Evolutionary conservation across 2,888 invertebrate genomes (phyloP).

Genomic region (Drosophila cracens): DNA sequence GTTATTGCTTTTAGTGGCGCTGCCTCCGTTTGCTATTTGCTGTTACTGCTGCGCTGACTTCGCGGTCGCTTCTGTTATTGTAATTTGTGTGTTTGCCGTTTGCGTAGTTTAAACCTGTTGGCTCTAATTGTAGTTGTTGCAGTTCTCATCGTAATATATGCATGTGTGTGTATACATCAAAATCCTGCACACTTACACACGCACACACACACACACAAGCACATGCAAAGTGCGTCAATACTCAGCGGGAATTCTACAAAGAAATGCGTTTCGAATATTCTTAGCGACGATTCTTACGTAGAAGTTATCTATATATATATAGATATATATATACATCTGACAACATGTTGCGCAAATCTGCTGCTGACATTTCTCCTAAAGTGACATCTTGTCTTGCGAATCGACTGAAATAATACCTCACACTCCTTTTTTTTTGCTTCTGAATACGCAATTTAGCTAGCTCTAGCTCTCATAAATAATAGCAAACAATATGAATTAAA

Average conservation of each 20-base stretch:
- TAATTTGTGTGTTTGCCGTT: slow-evolving; percentile 64
- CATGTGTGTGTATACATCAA: neutral
- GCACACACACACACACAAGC: neutral
- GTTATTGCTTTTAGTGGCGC: slow-evolving; percentile 51
- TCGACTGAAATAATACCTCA: neutral
- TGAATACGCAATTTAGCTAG: neutral
- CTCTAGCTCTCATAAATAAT: neutral
- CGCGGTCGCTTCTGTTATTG: slow-evolving; percentile 67
- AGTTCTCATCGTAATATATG: slow-evolving; percentile 1
- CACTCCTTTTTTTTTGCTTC: neutral
- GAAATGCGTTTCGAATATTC: neutral
- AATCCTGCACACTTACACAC: neutral
- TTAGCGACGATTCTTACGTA: neutral
- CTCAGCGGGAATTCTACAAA: neutral
- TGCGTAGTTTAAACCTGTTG: slow-evolving; percentile 72
- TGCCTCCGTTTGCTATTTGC: slow-evolving; percentile 20
- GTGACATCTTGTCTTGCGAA: neutral
- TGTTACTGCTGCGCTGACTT: slow-evolving; percentile 36
- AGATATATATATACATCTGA: neutral
- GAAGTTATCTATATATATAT: too few species aligned
- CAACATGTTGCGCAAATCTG: neutral
- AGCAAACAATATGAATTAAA: neutral
- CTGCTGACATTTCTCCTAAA: neutral
- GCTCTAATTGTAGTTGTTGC: slow-evolving; percentile 25
- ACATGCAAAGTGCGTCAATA: neutral